These are phyloP conservation scores for Cladopsammia gracilis DNA, from an alignment of 64 coral and sea anemone genomes.

Conservation along the genomic window DNA sequence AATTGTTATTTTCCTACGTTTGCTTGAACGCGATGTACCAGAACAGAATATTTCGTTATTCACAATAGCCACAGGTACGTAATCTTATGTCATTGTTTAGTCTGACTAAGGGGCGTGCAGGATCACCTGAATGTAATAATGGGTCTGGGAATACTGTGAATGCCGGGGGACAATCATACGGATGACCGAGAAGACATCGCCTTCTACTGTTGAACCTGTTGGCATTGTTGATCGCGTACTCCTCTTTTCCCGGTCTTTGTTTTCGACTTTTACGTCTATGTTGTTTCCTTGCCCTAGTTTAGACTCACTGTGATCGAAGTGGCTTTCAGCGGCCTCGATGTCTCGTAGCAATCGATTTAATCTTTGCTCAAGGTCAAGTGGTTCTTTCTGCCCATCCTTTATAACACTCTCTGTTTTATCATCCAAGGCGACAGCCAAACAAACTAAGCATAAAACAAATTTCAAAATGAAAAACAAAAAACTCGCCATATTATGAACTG, in stretches of 20 bases:
- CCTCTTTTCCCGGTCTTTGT: not conserved
- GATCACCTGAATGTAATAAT: slow-evolving; percentile 13
- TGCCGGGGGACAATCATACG: not conserved
- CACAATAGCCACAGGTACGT: too few relatives aligned
- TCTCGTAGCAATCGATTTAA: not conserved
- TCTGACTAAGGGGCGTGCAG: slow-evolving; percentile 12
- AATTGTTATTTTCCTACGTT: not conserved
- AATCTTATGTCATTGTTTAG: slow-evolving; percentile 47
- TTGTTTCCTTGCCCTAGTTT: not conserved
- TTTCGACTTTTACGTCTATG: not conserved
- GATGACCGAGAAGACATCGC: slow-evolving; percentile 1
- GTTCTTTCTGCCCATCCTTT: not conserved
- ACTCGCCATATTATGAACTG: not conserved
- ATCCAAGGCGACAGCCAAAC: not conserved
- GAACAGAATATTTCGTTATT: not conserved
- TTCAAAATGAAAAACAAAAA: not conserved
- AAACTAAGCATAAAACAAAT: not conserved
- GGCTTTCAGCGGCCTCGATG: not conserved
- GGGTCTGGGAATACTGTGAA: not conserved
- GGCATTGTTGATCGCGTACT: not conserved
- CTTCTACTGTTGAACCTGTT: not conserved
- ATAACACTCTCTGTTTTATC: not conserved
- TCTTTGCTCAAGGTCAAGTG: not conserved
- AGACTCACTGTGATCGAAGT: not conserved
- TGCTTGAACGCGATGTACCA: not conserved